Percentiles rank a stretch among this genome's conserved stretches.
phyloP scores from a whole-genome alignment of 53 echinoderm and acorn worm genomes.

The Stichopus horrens region DNA sequence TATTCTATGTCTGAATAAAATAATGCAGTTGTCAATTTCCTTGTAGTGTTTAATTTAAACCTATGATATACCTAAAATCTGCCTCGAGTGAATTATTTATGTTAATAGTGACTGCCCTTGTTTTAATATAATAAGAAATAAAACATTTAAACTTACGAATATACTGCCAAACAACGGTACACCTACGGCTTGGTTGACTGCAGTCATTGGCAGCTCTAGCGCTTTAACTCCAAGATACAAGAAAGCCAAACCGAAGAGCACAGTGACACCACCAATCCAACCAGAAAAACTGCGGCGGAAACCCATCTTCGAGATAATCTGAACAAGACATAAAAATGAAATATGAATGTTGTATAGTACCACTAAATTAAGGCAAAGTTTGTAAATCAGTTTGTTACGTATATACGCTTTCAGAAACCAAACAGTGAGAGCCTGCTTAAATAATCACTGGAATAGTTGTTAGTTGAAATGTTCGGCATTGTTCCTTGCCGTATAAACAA shows the following conservation, averaged over 20 bases:
- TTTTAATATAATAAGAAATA: not conserved
- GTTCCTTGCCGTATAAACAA: too few species aligned
- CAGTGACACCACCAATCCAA: constrained; percentile 32
- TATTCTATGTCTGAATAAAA: too few species aligned
- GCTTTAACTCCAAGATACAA: not conserved
- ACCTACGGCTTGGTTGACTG: constrained; percentile 9
- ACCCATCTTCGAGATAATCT: constrained; percentile 14
- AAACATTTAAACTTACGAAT: constrained; percentile 18
- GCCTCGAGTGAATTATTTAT: not conserved
- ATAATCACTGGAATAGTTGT: too few species aligned
- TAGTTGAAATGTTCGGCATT: too few species aligned
- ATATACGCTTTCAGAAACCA: too few species aligned
- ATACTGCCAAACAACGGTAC: constrained; percentile 23
- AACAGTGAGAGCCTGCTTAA: too few species aligned
- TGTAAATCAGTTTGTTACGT: too few species aligned
- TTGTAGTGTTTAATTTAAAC: not conserved
- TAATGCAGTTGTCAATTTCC: too few species aligned
- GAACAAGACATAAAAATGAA: not conserved
- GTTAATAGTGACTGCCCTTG: not conserved
- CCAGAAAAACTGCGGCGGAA: constrained; percentile 41
- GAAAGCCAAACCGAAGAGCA: constrained; percentile 19
- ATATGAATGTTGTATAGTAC: too few species aligned
- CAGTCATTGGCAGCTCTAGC: not conserved
- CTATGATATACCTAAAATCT: not conserved
- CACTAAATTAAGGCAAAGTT: too few species aligned